Percentiles rank a stretch among this genome's conserved stretches.
Evolutionary conservation across 1,140 invertebrate species (phyloP).

Genomic region (fruit fly (Drosophila melanogaster)): DNA sequence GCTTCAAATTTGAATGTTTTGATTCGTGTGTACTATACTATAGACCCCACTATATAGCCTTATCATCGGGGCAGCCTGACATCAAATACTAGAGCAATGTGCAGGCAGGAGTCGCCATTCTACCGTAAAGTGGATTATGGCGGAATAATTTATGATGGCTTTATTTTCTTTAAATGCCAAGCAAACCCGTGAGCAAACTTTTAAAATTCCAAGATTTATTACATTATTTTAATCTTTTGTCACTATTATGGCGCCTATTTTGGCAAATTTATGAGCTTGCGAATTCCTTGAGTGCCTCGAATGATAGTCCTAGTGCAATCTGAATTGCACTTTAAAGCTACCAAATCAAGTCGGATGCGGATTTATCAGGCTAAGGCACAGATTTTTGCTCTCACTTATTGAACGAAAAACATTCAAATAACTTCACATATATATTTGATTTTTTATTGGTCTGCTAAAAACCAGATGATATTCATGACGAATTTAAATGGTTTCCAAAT

Average conservation of each 20-base stretch:
- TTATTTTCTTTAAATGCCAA: conserved; percentile 43
- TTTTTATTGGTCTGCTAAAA: conserved; percentile 26
- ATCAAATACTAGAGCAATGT: conserved; percentile 24
- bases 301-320: background rate
- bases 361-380: conserved; percentile 42
- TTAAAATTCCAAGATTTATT: conserved; percentile 64
- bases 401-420: conserved; percentile 22
- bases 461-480: conserved; percentile 31
- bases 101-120: conserved; percentile 29
- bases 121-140: conserved; percentile 39
- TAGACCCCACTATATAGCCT: conserved; percentile 25
- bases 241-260: conserved; percentile 62
- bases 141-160: conserved; percentile 60
- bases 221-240: conserved; percentile 72
- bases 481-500: conserved; percentile 40
- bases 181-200: conserved; percentile 16
- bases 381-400: conserved; percentile 28
- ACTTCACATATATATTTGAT: conserved; percentile 3
- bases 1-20: conserved; percentile 11
- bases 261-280: conserved; percentile 51
- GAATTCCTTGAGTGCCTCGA: conserved; percentile 6
- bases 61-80: conserved; percentile 33
- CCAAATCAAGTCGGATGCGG: conserved; percentile 44
- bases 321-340: conserved; percentile 12
- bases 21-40: conserved; percentile 32